Evolutionary conservation across 1,140 invertebrate genomes (phyloP), one percentile per base, ranked within the genome.

Genomic region (Drosophila parabipectinata): DNA sequence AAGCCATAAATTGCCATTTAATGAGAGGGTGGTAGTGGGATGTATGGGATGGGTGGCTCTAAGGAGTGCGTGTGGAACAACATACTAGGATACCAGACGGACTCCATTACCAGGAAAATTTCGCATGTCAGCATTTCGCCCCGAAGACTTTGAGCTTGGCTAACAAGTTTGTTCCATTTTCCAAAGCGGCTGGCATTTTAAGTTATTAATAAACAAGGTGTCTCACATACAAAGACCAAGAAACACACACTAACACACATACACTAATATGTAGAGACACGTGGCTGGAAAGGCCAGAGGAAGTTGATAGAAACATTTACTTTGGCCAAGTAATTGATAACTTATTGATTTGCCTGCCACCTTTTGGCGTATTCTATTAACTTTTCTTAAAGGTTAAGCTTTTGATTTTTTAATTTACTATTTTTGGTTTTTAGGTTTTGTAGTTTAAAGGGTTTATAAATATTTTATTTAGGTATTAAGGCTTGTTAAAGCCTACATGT

Each of bases 181-280:
- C 44, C 61, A 34, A 41, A 52, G 50, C 50, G 69, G 57, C 63
- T 71, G 50, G 71, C 64, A 67, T 60, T 78, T 78, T 78, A 74
- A 85, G 84, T 87, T 85, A 87, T 81, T 81, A 81, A 87, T 87
- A 85, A 81, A 56, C 69, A 81, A 63, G 67, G 64, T 78, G 73
- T 63, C 63, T 55, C 60, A 62, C 47, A 41, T 55, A 72, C 21
- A 61, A 3, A 9, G 8, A 24, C 18, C 10, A 8, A 21, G 21
- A 28, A 3, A 45, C 55, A 30, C 47, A 32, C 26, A 50, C 14
- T 53, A 24, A 39, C 41, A 26, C 3, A 66, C 18, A 53, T n/a
- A 47, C 18, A 34, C 37, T 21, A 18, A 18, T 18, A 18, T 21
- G n/a, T 54, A 34, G 14, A 12, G 54, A 44, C 41, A 44, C 41